These are phyloP conservation scores for Gymnocephalus cernua DNA, from an alignment of 2,113 vertebrate genomes.

Conservation along the genomic window DNA sequence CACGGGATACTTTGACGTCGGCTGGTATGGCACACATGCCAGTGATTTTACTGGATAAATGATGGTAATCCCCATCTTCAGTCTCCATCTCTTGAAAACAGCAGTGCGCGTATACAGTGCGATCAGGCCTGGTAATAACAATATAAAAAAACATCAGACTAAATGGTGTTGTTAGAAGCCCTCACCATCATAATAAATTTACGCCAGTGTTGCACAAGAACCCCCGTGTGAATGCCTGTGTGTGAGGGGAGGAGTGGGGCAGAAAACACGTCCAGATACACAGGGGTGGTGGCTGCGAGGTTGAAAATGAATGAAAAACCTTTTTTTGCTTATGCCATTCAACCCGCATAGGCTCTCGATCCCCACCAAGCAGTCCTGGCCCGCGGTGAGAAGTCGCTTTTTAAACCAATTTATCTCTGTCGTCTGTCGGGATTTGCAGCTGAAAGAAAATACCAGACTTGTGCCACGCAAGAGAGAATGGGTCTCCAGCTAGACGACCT, in stretches of 20 bases:
- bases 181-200: constrained; percentile 31
- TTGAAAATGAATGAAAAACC: constrained; percentile 83
- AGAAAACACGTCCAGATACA: constrained; percentile 71
- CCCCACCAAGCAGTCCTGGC: constrained; percentile 56
- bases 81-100: constrained; percentile 86
- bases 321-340: constrained; percentile 54
- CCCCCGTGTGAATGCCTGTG: constrained; percentile 49
- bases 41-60: constrained; percentile 72
- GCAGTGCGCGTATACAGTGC: constrained; percentile 60
- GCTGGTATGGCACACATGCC: constrained; percentile 70
- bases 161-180: constrained; percentile 4
- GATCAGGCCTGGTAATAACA: constrained; percentile 41
- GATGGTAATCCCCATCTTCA: constrained; percentile 86
- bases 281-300: constrained; percentile 76
- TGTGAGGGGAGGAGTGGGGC: constrained; percentile 28
- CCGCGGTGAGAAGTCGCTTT: constrained; percentile 67
- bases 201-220: constrained; percentile 46
- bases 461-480: constrained; percentile 81
- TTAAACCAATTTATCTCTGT: constrained; percentile 50
- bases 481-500: constrained; percentile 73
- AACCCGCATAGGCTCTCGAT: constrained; percentile 46
- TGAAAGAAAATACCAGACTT: constrained; percentile 76
- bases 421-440: constrained; percentile 72
- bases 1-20: constrained; percentile 65
- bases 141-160: constrained; percentile 8